Evolutionary conservation across 1,140 invertebrate genomes (phyloP).

Genomic region (Ceratina australensis): DNA sequence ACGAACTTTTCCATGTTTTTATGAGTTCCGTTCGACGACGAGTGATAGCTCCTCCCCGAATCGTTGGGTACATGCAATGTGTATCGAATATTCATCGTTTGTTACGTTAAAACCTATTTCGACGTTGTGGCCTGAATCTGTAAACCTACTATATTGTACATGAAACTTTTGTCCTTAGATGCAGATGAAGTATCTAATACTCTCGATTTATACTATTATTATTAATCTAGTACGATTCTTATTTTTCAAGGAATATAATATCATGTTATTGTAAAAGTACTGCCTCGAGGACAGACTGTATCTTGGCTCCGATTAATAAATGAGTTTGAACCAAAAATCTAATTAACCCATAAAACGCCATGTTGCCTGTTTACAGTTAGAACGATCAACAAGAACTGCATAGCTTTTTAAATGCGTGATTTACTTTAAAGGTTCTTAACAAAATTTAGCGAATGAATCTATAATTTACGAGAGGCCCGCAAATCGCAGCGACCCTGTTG

Average conservation of each 20-base stretch:
- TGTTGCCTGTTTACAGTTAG: too few relatives aligned
- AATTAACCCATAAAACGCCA: too few relatives aligned
- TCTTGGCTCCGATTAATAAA: constrained; percentile 75
- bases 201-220: constrained; percentile 70
- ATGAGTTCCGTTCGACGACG: constrained; percentile 13
- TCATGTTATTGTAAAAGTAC: constrained; percentile 74
- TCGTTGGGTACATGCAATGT: constrained; percentile 1
- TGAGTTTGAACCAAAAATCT: constrained; percentile 69
- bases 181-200: constrained; percentile 66
- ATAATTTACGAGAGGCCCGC: not conserved
- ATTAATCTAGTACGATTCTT: constrained; percentile 67
- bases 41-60: constrained; percentile 24
- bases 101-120: constrained; percentile 42
- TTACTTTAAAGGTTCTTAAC: too few relatives aligned
- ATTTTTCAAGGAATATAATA: constrained; percentile 69
- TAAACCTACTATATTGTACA: constrained; percentile 54
- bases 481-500: constrained; percentile 47
- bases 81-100: constrained; percentile 37
- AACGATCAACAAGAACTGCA: too few relatives aligned
- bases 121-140: constrained; percentile 48
- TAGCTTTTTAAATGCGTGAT: too few relatives aligned
- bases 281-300: constrained; percentile 74
- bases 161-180: constrained; percentile 55
- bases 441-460: not conserved
- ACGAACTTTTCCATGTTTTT: not conserved